phyloP scores from a whole-genome alignment of 2,888 invertebrate genomes.

The Drosophila suboccidentalis region DNA sequence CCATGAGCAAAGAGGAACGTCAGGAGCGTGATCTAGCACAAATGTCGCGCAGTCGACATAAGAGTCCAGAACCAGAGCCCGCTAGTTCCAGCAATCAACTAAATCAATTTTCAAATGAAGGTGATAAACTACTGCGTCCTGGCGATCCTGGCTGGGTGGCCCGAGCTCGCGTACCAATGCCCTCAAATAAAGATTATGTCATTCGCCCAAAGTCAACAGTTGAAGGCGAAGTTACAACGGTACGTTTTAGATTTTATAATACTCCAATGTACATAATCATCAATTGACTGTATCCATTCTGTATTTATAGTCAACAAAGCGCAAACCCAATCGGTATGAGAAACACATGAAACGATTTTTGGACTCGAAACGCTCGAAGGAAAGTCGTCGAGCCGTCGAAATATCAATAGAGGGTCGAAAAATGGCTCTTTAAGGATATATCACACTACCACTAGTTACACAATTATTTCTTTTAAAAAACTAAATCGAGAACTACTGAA shows the following conservation, averaged over 20 bases:
- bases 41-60: slow-evolving; percentile 87
- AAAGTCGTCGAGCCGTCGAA: slow-evolving; percentile 93
- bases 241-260: slow-evolving; percentile 83
- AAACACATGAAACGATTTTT: slow-evolving; percentile 96
- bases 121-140: slow-evolving; percentile 91
- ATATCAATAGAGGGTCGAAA: slow-evolving; percentile 98
- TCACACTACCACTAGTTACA: slow-evolving; percentile 23
- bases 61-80: slow-evolving; percentile 86
- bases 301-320: slow-evolving; percentile 88
- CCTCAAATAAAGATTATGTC: slow-evolving; percentile 98
- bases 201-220: slow-evolving; percentile 96
- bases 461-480: slow-evolving; percentile 13
- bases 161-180: slow-evolving; percentile 96
- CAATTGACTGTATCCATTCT: neutral
- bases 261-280: neutral
- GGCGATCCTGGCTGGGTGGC: slow-evolving; percentile 98
- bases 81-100: slow-evolving; percentile 85
- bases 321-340: slow-evolving; percentile 95
- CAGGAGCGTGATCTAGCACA: slow-evolving; percentile 96
- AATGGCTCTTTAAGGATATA: slow-evolving; percentile 92
- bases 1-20: slow-evolving; percentile 96
- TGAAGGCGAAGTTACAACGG: slow-evolving; percentile 94
- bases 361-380: slow-evolving; percentile 92
- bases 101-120: slow-evolving; percentile 87
- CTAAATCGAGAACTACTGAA: slow-evolving; percentile 43